Evolutionary conservation across 37 sponge, comb jelly and placozoan genomes (phyloP).

Genomic region (Beroe forskalii): DNA sequence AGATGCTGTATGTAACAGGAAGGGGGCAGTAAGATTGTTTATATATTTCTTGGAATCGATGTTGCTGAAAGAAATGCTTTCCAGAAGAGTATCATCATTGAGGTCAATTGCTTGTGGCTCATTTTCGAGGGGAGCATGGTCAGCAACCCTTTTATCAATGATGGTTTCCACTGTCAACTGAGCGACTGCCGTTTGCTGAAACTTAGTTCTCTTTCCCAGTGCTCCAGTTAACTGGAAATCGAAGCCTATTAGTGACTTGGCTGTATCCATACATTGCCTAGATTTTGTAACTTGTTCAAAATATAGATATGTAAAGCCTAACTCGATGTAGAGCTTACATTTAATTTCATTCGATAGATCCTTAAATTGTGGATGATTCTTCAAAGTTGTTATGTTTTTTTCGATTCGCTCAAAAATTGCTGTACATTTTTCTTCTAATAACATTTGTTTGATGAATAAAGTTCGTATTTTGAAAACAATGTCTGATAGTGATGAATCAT

Average conservation of each 20-base stretch:
- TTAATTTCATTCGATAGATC: neutral
- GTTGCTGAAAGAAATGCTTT: constrained; percentile 9
- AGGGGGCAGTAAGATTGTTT: constrained; percentile 25
- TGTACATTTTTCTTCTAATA: neutral
- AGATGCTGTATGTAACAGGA: constrained; percentile 17
- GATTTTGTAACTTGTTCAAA: constrained; percentile 28
- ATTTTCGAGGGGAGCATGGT: constrained; percentile 6
- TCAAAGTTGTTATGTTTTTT: neutral
- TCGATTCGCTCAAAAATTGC: neutral
- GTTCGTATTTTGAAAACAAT: constrained; percentile 2
- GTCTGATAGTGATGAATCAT: neutral
- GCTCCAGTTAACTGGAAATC: constrained; percentile 68
- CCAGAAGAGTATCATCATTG: constrained; percentile 53
- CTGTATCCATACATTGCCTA: neutral
- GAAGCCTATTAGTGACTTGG: neutral
- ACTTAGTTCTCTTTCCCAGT: constrained; percentile 85
- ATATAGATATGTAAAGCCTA: constrained; percentile 1
- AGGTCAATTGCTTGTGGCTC: constrained; percentile 38
- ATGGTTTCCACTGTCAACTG: constrained; percentile 71
- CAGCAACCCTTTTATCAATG: neutral
- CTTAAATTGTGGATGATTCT: neutral
- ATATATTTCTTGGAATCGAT: neutral
- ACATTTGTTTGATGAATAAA: neutral
- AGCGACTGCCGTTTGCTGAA: constrained; percentile 75
- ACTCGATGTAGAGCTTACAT: neutral